These are phyloP conservation scores for Mylabris phalerata DNA, from an alignment of 1,140 invertebrate species.

Conservation along the genomic window DNA sequence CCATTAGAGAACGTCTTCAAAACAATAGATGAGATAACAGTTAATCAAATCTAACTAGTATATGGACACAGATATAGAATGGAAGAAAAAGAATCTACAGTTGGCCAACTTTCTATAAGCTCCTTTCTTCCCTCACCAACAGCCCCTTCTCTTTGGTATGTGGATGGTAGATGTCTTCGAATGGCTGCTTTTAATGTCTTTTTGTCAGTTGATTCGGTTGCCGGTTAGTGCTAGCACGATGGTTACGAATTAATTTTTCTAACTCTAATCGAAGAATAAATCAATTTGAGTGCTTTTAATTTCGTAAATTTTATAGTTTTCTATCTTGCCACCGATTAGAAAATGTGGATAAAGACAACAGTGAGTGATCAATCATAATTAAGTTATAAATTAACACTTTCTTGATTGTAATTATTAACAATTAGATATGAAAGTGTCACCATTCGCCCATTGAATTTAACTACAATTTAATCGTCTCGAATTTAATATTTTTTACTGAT, in stretches of 20 bases:
- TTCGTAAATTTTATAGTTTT: neutral
- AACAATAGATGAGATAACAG: too few relatives aligned
- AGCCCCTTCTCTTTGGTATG: slow-evolving; percentile 15
- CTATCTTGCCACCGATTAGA: neutral
- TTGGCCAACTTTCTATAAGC: slow-evolving; percentile 27
- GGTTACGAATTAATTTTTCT: neutral
- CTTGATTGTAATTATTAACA: too few relatives aligned
- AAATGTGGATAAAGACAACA: slow-evolving; percentile 11
- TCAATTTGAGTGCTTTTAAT: neutral
- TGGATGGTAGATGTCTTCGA: slow-evolving; percentile 1
- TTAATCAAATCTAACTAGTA: too few relatives aligned
- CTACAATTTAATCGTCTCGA: too few relatives aligned
- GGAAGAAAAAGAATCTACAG: slow-evolving; percentile 13
- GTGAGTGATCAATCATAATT: slow-evolving; percentile 1
- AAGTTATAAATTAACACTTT: too few relatives aligned
- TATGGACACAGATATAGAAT: too few relatives aligned
- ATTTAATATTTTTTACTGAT: too few relatives aligned
- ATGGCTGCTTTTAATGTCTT: slow-evolving; percentile 12
- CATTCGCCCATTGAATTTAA: too few relatives aligned
- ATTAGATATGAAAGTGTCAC: too few relatives aligned
- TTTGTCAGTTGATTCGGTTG: slow-evolving; percentile 7
- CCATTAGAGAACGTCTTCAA: too few relatives aligned
- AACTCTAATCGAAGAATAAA: neutral
- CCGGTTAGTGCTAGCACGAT: neutral
- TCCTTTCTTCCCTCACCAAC: slow-evolving; percentile 25